These are phyloP conservation scores for Neodiprion pinetum DNA, from an alignment of 1,140 invertebrate species.

Conservation along the genomic window DNA sequence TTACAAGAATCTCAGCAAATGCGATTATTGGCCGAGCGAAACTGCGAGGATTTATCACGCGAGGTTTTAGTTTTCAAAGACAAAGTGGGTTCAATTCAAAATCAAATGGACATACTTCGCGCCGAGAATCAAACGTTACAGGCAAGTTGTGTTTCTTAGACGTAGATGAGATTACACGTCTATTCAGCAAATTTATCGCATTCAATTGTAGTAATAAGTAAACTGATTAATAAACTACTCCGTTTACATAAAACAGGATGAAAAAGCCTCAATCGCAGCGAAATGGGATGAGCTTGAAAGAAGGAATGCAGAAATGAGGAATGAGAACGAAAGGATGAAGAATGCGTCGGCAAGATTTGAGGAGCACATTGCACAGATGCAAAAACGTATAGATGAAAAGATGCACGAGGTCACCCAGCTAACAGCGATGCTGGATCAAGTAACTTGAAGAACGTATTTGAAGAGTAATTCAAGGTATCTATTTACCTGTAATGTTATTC, in stretches of 20 bases:
- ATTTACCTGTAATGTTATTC: not conserved
- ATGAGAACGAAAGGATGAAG: slow-evolving; percentile 62
- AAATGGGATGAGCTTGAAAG: slow-evolving; percentile 62
- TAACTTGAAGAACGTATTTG: slow-evolving; percentile 22
- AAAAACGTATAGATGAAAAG: slow-evolving; percentile 55
- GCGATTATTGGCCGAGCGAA: slow-evolving; percentile 68
- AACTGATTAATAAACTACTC: not conserved
- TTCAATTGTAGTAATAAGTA: not conserved
- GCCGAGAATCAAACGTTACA: slow-evolving; percentile 43
- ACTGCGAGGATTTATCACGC: slow-evolving; percentile 66
- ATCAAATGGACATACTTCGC: slow-evolving; percentile 42
- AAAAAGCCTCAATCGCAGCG: slow-evolving; percentile 52
- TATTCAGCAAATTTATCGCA: slow-evolving; percentile 15
- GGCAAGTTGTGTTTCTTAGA: slow-evolving; percentile 23
- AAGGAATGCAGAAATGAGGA: slow-evolving; percentile 58
- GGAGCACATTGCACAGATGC: slow-evolving; percentile 44
- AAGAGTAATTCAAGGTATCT: not conserved
- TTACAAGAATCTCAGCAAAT: slow-evolving; percentile 74
- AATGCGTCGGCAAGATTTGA: slow-evolving; percentile 54
- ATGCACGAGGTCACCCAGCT: slow-evolving; percentile 66
- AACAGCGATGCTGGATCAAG: slow-evolving; percentile 70
- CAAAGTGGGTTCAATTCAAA: slow-evolving; percentile 56
- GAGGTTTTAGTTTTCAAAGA: slow-evolving; percentile 66
- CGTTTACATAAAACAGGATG: slow-evolving; percentile 31
- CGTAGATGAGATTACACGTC: not conserved